Conservation (phyloP, 2,888 invertebrate species). For the Lycophotia porphyrea region DNA sequence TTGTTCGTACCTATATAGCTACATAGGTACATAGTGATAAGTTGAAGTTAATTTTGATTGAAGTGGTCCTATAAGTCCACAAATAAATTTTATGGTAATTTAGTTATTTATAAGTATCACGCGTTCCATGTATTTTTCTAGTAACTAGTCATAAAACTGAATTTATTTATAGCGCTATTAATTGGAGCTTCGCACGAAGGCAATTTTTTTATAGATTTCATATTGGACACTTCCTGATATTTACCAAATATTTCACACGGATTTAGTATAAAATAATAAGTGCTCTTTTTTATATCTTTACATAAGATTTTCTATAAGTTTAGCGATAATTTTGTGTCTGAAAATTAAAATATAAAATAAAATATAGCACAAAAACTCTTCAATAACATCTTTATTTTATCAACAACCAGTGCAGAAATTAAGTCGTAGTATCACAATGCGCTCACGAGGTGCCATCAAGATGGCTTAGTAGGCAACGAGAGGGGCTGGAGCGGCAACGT, state of each 20-base stretch:
- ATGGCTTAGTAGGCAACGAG: conserved; percentile 70
- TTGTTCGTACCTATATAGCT: background rate
- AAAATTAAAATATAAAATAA: conserved; percentile 2
- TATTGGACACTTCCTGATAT: conserved; percentile 5
- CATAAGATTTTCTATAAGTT: background rate
- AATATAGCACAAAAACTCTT: conserved; percentile 32
- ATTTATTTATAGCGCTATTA: conserved; percentile 17
- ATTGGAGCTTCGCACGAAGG: conserved; percentile 3
- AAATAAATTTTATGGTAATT: conserved; percentile 29
- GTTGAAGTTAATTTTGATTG: conserved; percentile 17
- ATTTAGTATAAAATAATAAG: background rate
- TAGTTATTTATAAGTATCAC: conserved; percentile 9
- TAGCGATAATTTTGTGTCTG: background rate
- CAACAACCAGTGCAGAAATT: conserved; percentile 49
- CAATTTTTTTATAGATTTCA: background rate
- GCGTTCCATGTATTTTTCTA: background rate
- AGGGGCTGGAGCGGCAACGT: conserved; percentile 67
- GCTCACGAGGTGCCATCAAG: conserved; percentile 20
- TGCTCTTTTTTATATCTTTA: background rate
- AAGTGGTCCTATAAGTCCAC: background rate
- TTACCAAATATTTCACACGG: background rate
- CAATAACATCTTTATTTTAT: conserved; percentile 52
- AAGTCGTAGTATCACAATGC: conserved; percentile 75
- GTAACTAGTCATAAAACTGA: conserved; percentile 14
- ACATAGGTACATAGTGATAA: conserved; percentile 5